Percentiles rank a stretch among this genome's conserved stretches.
These are phyloP conservation scores for Nothoprocta perdicaria DNA, from an alignment of 2,113 vertebrate genomes.

Conservation along the genomic window DNA sequence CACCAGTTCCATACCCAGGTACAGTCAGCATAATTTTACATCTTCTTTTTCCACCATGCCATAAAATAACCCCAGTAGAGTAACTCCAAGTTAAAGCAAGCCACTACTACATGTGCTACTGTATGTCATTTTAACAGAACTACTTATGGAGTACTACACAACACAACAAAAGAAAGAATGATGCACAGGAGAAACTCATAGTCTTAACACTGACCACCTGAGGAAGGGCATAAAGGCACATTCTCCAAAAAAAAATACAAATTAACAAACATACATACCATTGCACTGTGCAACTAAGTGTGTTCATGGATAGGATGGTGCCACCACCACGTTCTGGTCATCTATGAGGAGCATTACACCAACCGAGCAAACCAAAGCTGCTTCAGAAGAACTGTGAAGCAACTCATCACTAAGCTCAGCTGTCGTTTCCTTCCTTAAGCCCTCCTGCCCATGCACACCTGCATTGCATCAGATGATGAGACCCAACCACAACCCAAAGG, in stretches of 20 bases:
- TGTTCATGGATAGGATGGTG: accelerated
- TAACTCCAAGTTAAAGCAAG: background rate
- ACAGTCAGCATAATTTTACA: background rate
- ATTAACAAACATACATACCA: background rate
- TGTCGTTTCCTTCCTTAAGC: background rate
- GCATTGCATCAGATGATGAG: background rate
- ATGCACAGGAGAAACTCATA: accelerated
- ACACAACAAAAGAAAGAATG: background rate
- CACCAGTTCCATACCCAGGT: background rate
- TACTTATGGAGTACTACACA: background rate
- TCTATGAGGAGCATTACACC: accelerated
- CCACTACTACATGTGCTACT: accelerated
- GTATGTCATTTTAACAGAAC: accelerated
- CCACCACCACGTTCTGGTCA: accelerated
- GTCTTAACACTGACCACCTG: accelerated
- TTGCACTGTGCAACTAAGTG: background rate
- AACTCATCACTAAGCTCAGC: background rate
- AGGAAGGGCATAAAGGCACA: background rate
- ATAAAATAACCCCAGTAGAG: accelerated
- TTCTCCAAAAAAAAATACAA: background rate
- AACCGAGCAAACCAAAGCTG: background rate
- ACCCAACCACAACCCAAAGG: background rate
- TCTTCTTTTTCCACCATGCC: accelerated
- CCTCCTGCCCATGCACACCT: background rate
- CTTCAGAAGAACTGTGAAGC: accelerated